Conservation (phyloP, 1,140 invertebrate genomes). For the Stegodyphus dumicola region DNA sequence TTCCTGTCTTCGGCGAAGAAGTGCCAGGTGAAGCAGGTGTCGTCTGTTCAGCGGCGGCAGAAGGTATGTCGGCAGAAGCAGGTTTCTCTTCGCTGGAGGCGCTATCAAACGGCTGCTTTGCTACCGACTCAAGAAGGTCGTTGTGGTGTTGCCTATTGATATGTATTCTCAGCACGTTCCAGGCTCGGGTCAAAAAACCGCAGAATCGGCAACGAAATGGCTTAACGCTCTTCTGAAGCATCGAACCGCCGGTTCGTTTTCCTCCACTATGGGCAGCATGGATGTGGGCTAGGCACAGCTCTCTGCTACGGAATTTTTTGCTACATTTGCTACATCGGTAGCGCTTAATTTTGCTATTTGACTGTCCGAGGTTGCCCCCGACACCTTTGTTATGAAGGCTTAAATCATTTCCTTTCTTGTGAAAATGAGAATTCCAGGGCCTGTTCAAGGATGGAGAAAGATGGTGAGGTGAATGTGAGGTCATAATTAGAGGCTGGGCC, state of each 20-base stretch:
- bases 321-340: conserved; percentile 71
- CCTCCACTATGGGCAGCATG: conserved; percentile 66
- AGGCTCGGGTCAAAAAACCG: conserved; percentile 75
- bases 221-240: conserved; percentile 57
- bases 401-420: conserved; percentile 26
- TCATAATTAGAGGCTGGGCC: conserved; percentile 51
- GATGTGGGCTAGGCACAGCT: conserved; percentile 68
- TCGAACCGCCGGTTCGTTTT: conserved; percentile 42
- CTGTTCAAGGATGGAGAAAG: conserved; percentile 52
- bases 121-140: conserved; percentile 3
- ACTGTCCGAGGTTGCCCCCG: background rate
- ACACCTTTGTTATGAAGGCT: conserved; percentile 14
- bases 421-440: conserved; percentile 47
- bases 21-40: background rate
- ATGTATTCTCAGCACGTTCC: conserved; percentile 76
- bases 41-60: conserved; percentile 1
- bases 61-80: conserved; percentile 11
- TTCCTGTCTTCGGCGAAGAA: conserved; percentile 5
- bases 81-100: conserved; percentile 19
- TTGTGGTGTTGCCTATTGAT: conserved; percentile 68
- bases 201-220: conserved; percentile 76
- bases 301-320: conserved; percentile 68
- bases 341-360: conserved; percentile 62
- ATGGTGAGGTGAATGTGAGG: conserved; percentile 43
- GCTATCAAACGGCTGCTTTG: conserved; percentile 19